phyloP scores from a whole-genome alignment of 2,797 vertebrate species.

The Bovichtus variegatus region DNA sequence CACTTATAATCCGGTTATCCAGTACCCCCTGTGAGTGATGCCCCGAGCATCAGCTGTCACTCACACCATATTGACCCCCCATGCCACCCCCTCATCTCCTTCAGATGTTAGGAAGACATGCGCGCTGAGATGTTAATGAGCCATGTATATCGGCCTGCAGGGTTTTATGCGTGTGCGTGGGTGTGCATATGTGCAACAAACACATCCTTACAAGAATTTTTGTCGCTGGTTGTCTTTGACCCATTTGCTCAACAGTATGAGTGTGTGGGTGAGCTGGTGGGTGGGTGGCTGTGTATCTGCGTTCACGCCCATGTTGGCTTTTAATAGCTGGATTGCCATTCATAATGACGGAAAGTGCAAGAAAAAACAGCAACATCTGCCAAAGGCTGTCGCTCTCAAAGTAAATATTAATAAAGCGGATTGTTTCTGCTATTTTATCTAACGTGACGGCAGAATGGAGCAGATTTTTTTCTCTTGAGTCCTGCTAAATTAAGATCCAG shows the following conservation, averaged over 20 bases:
- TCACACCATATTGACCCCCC: conserved; percentile 46
- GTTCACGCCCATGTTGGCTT: neutral
- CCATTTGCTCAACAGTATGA: conserved; percentile 8
- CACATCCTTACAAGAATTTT: conserved; percentile 17
- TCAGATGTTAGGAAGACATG: conserved; percentile 44
- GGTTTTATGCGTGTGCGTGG: conserved; percentile 19
- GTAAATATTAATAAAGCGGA: conserved; percentile 19
- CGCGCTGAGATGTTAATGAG: conserved; percentile 63
- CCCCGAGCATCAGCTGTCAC: conserved; percentile 56
- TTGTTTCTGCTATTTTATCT: neutral
- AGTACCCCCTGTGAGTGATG: neutral
- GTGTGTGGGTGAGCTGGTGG: conserved; percentile 35
- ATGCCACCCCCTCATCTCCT: neutral
- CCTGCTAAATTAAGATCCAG: conserved; percentile 14
- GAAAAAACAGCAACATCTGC: neutral
- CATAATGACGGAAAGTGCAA: conserved; percentile 9
- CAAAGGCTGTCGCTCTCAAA: neutral
- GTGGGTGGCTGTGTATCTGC: conserved; percentile 34
- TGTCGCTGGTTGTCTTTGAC: conserved; percentile 34
- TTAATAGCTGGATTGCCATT: conserved; percentile 9
- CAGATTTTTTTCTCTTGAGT: neutral
- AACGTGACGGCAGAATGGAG: neutral
- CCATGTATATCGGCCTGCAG: conserved; percentile 14
- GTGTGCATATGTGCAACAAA: conserved; percentile 4
- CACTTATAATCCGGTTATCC: conserved; percentile 38